A percentile compares a stretch with the other conserved stretches of the same genome.
Evolutionary conservation across 2,888 invertebrate genomes (phyloP).

Genomic region (Cantharis rufa): DNA sequence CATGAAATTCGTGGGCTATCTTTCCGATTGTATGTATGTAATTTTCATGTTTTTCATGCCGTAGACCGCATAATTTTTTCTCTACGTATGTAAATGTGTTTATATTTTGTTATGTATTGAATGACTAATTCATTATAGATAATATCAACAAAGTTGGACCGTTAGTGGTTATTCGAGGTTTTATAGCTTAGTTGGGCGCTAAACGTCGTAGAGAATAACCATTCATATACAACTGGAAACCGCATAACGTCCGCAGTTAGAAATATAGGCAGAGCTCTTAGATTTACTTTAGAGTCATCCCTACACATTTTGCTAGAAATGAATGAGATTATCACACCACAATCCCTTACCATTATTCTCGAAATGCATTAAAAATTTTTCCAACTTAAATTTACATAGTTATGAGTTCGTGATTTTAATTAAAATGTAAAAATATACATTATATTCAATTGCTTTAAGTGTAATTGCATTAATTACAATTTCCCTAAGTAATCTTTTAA

Average conservation of each 20-base stretch:
- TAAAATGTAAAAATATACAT: neutral
- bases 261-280: slow-evolving; percentile 35
- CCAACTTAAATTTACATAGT: neutral
- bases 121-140: slow-evolving; percentile 26
- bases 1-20: neutral
- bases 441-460: neutral
- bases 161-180: slow-evolving; percentile 47
- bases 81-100: neutral
- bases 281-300: slow-evolving; percentile 26
- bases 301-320: slow-evolving; percentile 14
- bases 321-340: slow-evolving; percentile 22
- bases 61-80: neutral
- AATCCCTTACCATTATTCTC: neutral
- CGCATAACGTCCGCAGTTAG: slow-evolving; percentile 41
- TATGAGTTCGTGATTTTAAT: neutral
- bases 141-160: slow-evolving; percentile 41
- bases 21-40: neutral
- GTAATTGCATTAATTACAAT: neutral
- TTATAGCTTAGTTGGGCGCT: slow-evolving; percentile 51
- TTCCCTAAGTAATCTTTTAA: neutral
- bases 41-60: neutral
- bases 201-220: slow-evolving; percentile 53
- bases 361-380: neutral
- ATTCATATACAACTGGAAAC: slow-evolving; percentile 51
- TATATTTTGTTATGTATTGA: slow-evolving; percentile 8